Base-by-base conservation (phyloP, 1,140 invertebrate species). In the Drosophila carrolli region DNA sequence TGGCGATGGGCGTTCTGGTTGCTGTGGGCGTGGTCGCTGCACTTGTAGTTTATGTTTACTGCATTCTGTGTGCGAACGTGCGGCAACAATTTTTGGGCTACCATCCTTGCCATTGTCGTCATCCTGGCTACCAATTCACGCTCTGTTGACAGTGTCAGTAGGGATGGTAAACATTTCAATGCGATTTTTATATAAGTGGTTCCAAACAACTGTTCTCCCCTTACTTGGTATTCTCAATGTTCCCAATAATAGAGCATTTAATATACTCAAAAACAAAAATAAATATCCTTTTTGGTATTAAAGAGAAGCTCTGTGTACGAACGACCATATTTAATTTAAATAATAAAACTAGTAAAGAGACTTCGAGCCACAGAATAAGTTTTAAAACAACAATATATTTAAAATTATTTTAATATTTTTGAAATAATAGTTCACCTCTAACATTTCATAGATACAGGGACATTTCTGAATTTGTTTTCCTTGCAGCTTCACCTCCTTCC, bases 41-140 rank as follows among this genome's bases (percentile, higher is more conserved):
- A 56, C 55, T 59, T 61, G 58, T 71, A 71, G 68, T 88, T 82
- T 78, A 85, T 85, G 83, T 78, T 88, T 75, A 78, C 78, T 81
- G 75, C 70, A 88, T 78, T 85, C 56, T 59, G 65, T 48, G 78
- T 78, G 81, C 73, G 27, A 53, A 55, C 81, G 77, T 81, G 81
- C 81, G 82, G 74, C 74, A 85, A 75, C 68, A 62, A 79, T 79
- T 79, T 79, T 79, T 29, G 61, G 57, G 47, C 58, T 14, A 44
- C 66, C 55, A 75, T 37, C 73, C 72, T 44, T 43, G 43, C 43
- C 62, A 53, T 41, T 66, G 61, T 59, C 40, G 40, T 74, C 32
- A 14, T 38, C 27, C 44, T 38, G 19, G 16, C n/a, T 9, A 29
- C 54, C 57, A 44, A 61, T 55, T 41, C 59, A 11, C 29, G 13